Evolutionary conservation across 2,888 invertebrate species (phyloP).

Genomic region (Phrixothrix hirtus): DNA sequence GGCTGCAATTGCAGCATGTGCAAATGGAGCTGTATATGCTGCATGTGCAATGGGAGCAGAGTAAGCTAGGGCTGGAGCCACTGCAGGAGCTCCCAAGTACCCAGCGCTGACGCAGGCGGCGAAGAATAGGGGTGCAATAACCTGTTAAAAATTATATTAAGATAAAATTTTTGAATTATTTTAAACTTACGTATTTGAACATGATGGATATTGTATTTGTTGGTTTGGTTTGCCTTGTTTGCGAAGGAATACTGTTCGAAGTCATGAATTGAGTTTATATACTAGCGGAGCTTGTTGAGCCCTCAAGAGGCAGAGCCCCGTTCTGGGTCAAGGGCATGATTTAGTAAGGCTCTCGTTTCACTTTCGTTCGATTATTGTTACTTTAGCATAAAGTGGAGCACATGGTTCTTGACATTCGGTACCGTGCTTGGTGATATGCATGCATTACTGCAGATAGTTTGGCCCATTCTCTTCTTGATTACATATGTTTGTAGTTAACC

Average conservation of each 20-base stretch:
- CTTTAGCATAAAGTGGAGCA: constrained; percentile 14
- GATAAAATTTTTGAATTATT: not conserved
- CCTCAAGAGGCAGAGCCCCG: constrained; percentile 33
- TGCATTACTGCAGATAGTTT: too few relatives aligned
- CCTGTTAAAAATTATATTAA: constrained; percentile 32
- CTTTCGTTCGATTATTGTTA: constrained; percentile 38
- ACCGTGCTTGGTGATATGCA: too few relatives aligned
- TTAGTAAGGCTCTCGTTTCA: constrained; percentile 45
- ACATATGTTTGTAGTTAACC: too few relatives aligned
- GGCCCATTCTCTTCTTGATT: too few relatives aligned
- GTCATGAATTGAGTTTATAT: constrained; percentile 33
- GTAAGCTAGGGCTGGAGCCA: constrained; percentile 44
- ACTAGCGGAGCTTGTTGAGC: constrained; percentile 31
- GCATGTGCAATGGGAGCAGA: constrained; percentile 36
- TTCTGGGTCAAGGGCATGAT: constrained; percentile 48
- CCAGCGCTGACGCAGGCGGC: constrained; percentile 55
- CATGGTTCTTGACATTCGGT: constrained; percentile 3
- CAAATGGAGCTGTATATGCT: constrained; percentile 44
- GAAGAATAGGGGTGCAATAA: constrained; percentile 54
- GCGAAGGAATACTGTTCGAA: constrained; percentile 34
- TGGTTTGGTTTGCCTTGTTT: constrained; percentile 27
- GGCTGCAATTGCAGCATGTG: constrained; percentile 41
- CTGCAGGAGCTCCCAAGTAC: constrained; percentile 44
- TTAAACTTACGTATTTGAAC: constrained; percentile 44
- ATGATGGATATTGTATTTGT: too few relatives aligned